A percentile compares a stretch with the other conserved stretches of the same genome.
phyloP scores from a whole-genome alignment of 2,888 invertebrate species.

The Torymus tubicola region DNA sequence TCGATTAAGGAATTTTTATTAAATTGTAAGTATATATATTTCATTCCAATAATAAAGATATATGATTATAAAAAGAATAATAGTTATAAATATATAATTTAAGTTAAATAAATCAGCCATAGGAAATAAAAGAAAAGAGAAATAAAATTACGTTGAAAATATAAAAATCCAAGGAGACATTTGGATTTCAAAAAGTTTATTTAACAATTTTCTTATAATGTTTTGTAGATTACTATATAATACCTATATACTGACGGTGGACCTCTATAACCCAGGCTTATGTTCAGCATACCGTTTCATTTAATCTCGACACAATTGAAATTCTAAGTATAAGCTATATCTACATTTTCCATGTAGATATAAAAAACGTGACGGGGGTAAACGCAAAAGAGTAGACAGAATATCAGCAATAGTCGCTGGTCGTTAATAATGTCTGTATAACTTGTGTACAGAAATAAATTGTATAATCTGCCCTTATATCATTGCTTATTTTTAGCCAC shows the following conservation, averaged over 20 bases:
- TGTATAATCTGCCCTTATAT: neutral
- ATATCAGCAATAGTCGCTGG: constrained; percentile 7
- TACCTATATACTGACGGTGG: constrained; percentile 46
- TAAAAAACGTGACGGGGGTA: constrained; percentile 12
- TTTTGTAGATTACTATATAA: constrained; percentile 50
- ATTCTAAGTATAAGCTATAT: constrained; percentile 37
- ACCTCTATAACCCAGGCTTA: constrained; percentile 49
- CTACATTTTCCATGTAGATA: constrained; percentile 10
- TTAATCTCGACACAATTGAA: constrained; percentile 39
- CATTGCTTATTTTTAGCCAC: constrained; percentile 22
- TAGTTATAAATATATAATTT: neutral
- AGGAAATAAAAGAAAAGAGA: constrained; percentile 12
- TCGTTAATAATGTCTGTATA: neutral
- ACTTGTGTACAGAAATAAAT: constrained; percentile 33
- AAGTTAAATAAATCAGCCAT: neutral
- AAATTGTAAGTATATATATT: too few relatives aligned
- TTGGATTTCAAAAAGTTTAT: constrained; percentile 54
- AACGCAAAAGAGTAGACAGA: constrained; percentile 32
- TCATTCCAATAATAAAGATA: too few relatives aligned
- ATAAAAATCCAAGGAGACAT: constrained; percentile 18
- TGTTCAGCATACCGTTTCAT: constrained; percentile 44
- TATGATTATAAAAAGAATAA: too few relatives aligned
- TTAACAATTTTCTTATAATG: constrained; percentile 56
- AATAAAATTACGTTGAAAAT: constrained; percentile 13
- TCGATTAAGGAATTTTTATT: too few relatives aligned